These are phyloP conservation scores for Haliclystus octoradiatus DNA, from an alignment of 30 jellyfish, hydroid and myxozoan genomes.

Conservation along the genomic window DNA sequence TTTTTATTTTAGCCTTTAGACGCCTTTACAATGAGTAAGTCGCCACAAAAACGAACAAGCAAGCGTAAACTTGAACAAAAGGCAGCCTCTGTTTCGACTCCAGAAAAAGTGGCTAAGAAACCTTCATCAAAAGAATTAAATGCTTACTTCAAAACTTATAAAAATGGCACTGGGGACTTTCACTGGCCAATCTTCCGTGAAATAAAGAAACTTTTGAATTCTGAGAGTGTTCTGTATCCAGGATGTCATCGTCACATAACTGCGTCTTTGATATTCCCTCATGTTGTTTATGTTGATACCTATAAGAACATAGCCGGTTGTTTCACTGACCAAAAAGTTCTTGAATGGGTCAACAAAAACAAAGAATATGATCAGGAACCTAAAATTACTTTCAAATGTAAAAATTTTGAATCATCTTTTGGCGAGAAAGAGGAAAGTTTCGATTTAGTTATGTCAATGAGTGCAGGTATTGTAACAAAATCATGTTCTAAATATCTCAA, in stretches of 20 bases:
- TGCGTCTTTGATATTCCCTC: slow-evolving; percentile 43
- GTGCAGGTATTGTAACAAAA: slow-evolving; percentile 71
- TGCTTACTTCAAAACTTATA: slow-evolving; percentile 39
- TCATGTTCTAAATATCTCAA: slow-evolving; percentile 56
- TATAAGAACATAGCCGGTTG: slow-evolving; percentile 22
- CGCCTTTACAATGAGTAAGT: too few species aligned
- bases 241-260: slow-evolving; percentile 85
- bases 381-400: slow-evolving; percentile 37
- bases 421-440: slow-evolving; percentile 48
- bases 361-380: slow-evolving; percentile 47
- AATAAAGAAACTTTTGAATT: slow-evolving; percentile 12
- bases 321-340: slow-evolving; percentile 28
- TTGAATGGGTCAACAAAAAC: slow-evolving; percentile 40
- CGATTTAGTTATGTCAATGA: slow-evolving; percentile 48
- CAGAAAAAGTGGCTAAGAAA: too few species aligned
- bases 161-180: slow-evolving; percentile 56
- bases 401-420: slow-evolving; percentile 39
- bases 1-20: too few species aligned
- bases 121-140: slow-evolving; percentile 2
- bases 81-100: too few species aligned
- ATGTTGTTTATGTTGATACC: slow-evolving; percentile 55
- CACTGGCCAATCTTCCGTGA: slow-evolving; percentile 50
- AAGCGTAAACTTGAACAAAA: too few species aligned
- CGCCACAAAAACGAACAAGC: too few species aligned
- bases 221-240: slow-evolving; percentile 53